These are phyloP conservation scores for Ophraella communa DNA, from an alignment of 2,888 invertebrate genomes.

Conservation along the genomic window DNA sequence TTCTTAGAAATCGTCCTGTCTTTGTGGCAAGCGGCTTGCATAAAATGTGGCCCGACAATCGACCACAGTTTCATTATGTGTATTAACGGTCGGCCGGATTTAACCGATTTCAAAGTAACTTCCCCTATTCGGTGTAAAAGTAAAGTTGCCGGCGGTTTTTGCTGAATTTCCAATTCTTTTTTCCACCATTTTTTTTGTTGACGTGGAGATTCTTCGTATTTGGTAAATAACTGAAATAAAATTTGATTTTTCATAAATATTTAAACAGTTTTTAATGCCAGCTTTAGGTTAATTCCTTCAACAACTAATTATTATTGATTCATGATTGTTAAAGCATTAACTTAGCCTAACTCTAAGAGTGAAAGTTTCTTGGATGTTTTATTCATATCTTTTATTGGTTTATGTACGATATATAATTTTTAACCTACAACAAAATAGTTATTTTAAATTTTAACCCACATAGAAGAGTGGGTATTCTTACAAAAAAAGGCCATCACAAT, in stretches of 20 bases:
- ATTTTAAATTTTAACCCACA: too few species aligned
- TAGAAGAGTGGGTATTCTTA: too few species aligned
- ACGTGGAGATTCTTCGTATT: constrained; percentile 57
- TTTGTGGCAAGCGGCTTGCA: constrained; percentile 94
- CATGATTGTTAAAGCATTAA: too few species aligned
- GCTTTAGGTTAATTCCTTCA: too few species aligned
- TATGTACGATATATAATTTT: too few species aligned
- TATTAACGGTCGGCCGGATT: constrained; percentile 85
- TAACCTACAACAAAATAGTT: too few species aligned
- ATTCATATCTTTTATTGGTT: too few species aligned
- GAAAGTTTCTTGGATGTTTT: too few species aligned
- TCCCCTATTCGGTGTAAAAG: constrained; percentile 86
- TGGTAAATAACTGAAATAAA: constrained; percentile 52
- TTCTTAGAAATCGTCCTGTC: constrained; percentile 88
- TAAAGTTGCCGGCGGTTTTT: constrained; percentile 63
- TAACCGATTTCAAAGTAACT: constrained; percentile 84
- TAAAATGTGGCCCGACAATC: constrained; percentile 89
- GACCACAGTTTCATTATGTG: constrained; percentile 95
- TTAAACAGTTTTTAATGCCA: too few species aligned
- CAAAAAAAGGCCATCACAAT: too few species aligned
- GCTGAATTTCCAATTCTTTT: constrained; percentile 54
- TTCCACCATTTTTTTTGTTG: constrained; percentile 62
- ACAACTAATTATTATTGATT: too few species aligned
- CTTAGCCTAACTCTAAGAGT: too few species aligned
- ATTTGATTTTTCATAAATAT: constrained; percentile 6